These are phyloP conservation scores for Ooceraea biroi DNA, from an alignment of 1,140 invertebrate species.

Conservation along the genomic window DNA sequence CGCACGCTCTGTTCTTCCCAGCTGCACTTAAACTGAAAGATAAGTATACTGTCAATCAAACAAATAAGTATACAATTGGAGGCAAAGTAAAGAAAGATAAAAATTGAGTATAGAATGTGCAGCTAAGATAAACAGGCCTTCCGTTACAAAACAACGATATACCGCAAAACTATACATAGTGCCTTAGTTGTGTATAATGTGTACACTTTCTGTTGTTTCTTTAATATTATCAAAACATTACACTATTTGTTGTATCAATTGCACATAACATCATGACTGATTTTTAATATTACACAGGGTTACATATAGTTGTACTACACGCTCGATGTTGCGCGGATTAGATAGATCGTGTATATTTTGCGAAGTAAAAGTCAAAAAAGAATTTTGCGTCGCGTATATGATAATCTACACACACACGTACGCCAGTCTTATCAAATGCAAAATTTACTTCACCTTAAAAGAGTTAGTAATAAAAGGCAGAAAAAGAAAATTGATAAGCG, in stretches of 20 bases:
- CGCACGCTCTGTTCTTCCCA: background rate
- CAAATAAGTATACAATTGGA: too few species aligned
- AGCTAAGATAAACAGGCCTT: too few species aligned
- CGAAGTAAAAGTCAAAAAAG: background rate
- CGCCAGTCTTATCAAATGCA: constrained; percentile 23
- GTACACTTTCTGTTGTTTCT: constrained; percentile 59
- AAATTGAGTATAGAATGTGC: too few species aligned
- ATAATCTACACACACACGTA: constrained; percentile 13
- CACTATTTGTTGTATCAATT: constrained; percentile 73
- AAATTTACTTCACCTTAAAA: constrained; percentile 26
- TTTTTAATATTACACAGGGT: constrained; percentile 48
- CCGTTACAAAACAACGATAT: constrained; percentile 36
- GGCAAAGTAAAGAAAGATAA: too few species aligned
- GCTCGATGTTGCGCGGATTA: background rate
- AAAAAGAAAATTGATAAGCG: background rate
- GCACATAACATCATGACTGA: constrained; percentile 71
- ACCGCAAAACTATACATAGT: constrained; percentile 66
- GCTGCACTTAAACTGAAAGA: too few species aligned
- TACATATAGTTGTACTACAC: constrained; percentile 30
- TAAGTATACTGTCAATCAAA: too few species aligned
- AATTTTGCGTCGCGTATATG: background rate
- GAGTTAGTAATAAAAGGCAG: background rate
- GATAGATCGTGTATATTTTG: background rate
- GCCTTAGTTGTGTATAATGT: constrained; percentile 62
- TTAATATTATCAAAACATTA: constrained; percentile 72